Evolutionary conservation across 2,888 invertebrate genomes (phyloP).

Genomic region (Tridacna gigas): DNA sequence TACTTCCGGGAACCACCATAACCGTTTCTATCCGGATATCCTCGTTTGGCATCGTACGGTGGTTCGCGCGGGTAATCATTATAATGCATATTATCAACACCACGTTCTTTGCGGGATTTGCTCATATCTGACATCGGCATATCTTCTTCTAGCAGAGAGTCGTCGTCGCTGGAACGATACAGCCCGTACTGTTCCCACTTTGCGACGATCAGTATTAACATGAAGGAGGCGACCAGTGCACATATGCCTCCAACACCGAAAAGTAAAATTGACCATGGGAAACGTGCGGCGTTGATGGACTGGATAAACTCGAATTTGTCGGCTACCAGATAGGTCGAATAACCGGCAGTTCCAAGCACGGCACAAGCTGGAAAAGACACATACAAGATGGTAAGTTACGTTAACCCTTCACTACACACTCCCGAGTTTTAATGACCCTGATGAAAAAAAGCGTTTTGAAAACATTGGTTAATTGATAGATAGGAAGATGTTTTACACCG

Average conservation of each 20-base stretch:
- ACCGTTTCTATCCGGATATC: slow-evolving; percentile 34
- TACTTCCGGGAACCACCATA: slow-evolving; percentile 19
- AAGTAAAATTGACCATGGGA: slow-evolving; percentile 59
- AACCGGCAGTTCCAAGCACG: neutral
- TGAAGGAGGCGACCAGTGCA: slow-evolving; percentile 35
- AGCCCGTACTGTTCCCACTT: slow-evolving; percentile 49
- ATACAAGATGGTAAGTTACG: no score
- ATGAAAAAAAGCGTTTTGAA: no score
- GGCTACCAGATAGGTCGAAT: slow-evolving; percentile 6
- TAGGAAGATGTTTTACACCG: no score
- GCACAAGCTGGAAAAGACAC: slow-evolving; percentile 10
- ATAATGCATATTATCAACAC: slow-evolving; percentile 34
- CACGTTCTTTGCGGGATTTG: slow-evolving; percentile 36
- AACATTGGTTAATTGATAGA: no score
- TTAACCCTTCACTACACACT: no score
- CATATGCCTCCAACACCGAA: slow-evolving; percentile 54
- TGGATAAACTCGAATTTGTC: slow-evolving; percentile 19
- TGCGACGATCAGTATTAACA: slow-evolving; percentile 48
- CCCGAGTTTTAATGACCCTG: no score
- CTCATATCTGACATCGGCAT: slow-evolving; percentile 42
- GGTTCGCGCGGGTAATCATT: slow-evolving; percentile 10
- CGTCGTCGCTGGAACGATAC: slow-evolving; percentile 40
- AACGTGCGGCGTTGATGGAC: slow-evolving; percentile 48
- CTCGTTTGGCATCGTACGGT: slow-evolving; percentile 28
- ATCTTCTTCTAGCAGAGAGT: slow-evolving; percentile 19